A percentile compares a stretch with the other conserved stretches of the same genome.
phyloP scores from a whole-genome alignment of 2,113 vertebrate species.

The Leucoraja erinaceus region DNA sequence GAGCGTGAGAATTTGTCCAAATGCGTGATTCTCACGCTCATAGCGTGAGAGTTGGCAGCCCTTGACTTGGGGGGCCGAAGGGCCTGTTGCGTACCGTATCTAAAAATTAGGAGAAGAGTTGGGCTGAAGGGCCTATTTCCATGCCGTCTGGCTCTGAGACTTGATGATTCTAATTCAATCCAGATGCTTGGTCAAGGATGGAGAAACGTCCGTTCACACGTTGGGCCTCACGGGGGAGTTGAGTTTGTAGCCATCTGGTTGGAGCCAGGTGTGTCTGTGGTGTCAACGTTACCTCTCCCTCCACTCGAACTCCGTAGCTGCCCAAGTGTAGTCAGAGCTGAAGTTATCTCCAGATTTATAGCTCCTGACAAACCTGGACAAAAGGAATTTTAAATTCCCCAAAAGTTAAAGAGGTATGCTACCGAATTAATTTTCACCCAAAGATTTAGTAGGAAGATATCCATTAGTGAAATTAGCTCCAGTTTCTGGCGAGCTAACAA shows the following conservation, averaged over 20 bases:
- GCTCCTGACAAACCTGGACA: constrained; percentile 83
- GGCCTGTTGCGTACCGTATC: too few species aligned
- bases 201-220: neutral
- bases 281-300: neutral
- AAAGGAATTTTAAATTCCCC: constrained; percentile 97
- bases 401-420: constrained; percentile 99
- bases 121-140: too few species aligned
- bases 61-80: too few species aligned
- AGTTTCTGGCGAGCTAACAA: constrained; percentile 99
- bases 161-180: neutral
- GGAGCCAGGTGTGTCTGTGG: constrained; percentile 12
- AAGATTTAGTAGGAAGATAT: constrained; percentile 99
- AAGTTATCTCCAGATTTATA: constrained; percentile 73
- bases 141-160: too few species aligned
- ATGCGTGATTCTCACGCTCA: too few species aligned
- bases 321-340: constrained; percentile 55
- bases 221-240: neutral
- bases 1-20: too few species aligned
- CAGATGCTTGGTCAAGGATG: neutral
- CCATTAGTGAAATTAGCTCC: constrained; percentile 99
- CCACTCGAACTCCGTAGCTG: constrained; percentile 56
- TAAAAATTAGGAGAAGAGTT: too few species aligned
- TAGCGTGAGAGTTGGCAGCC: too few species aligned
- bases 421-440: constrained; percentile 98
- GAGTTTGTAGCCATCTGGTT: constrained; percentile 21